phyloP scores from a whole-genome alignment of 2,113 vertebrate genomes.

The Paedocypris sp. region DNA sequence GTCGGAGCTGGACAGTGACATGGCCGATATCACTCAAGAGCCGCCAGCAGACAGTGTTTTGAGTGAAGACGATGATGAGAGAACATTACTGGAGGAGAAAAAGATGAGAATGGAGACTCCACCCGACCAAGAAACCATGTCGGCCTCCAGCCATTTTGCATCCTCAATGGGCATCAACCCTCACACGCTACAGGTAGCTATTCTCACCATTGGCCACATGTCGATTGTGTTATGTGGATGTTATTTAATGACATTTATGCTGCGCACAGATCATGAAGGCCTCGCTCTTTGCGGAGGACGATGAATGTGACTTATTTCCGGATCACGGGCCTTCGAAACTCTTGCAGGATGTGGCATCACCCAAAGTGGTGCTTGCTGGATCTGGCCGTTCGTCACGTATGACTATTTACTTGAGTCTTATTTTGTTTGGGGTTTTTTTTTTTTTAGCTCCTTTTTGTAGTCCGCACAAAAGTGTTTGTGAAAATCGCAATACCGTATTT shows the following conservation, averaged over 20 bases:
- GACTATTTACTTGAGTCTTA: background rate
- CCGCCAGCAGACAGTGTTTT: constrained; percentile 51
- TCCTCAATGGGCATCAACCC: constrained; percentile 84
- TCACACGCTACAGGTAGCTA: constrained; percentile 79
- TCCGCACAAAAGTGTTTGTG: too few species aligned
- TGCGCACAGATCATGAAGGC: constrained; percentile 90
- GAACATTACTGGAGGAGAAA: constrained; percentile 4
- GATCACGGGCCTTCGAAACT: constrained; percentile 52
- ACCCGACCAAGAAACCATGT: constrained; percentile 62
- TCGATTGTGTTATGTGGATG: background rate
- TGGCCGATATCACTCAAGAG: constrained; percentile 91
- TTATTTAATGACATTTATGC: background rate
- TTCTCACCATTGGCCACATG: background rate
- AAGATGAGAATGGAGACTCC: constrained; percentile 28
- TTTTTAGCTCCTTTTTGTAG: too few species aligned
- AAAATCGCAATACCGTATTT: too few species aligned
- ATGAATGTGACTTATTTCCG: constrained; percentile 66
- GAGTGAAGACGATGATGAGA: constrained; percentile 41
- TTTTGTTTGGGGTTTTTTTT: background rate
- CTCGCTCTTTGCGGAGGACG: constrained; percentile 81
- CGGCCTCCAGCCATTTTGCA: constrained; percentile 70
- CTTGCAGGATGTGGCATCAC: constrained; percentile 64
- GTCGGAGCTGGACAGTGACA: constrained; percentile 86
- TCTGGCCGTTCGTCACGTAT: constrained; percentile 61
- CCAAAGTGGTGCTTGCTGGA: constrained; percentile 58